Percentiles rank a stretch among this genome's conserved stretches.
phyloP scores from a whole-genome alignment of 2,113 vertebrate genomes.

The Hemiscyllium ocellatum region DNA sequence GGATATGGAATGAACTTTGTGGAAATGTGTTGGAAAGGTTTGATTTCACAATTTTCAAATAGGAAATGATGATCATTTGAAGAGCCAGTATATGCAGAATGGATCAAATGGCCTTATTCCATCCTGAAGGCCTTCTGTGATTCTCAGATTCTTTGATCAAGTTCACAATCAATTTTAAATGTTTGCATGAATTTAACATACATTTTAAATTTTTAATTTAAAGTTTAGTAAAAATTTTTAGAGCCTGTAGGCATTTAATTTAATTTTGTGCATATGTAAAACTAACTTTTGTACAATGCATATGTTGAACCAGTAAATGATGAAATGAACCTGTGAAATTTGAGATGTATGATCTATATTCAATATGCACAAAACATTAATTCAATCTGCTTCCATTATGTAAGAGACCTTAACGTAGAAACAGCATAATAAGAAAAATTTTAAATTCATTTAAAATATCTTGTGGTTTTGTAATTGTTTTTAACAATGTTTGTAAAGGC shows the following conservation, averaged over 20 bases:
- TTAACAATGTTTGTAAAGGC: neutral
- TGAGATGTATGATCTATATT: neutral
- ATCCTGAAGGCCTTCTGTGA: neutral
- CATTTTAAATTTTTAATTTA: neutral
- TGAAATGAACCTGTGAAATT: neutral
- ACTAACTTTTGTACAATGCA: no score
- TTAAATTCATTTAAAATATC: neutral
- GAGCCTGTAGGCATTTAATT: neutral
- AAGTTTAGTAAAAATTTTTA: no score
- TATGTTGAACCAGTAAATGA: neutral
- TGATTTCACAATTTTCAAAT: no score
- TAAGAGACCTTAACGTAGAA: neutral
- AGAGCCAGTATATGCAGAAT: neutral
- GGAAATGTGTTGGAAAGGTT: no score
- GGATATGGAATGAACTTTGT: no score
- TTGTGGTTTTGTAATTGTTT: neutral
- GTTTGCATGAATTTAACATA: neutral
- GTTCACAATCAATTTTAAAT: neutral
- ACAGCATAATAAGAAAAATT: neutral
- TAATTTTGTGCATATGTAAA: neutral
- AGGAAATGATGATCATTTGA: no score
- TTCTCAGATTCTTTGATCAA: neutral
- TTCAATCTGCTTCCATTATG: neutral
- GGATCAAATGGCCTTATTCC: neutral
- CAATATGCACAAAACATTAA: neutral